Percentiles rank a stretch among this genome's conserved stretches.
phyloP scores from a whole-genome alignment of 92 coral and sea anemone species.

The Hydrozoanthus gracilis region DNA sequence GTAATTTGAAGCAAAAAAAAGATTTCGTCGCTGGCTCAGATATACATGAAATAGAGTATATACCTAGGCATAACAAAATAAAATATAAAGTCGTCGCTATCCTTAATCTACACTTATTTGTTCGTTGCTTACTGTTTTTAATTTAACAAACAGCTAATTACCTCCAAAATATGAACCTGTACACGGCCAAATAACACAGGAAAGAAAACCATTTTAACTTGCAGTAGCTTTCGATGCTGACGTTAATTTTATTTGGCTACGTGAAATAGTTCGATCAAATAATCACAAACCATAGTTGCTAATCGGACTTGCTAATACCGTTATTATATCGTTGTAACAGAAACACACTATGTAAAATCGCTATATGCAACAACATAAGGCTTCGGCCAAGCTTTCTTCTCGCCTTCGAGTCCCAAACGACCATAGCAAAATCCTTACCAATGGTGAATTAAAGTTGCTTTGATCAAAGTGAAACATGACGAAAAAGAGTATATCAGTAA shows the following conservation, averaged over 20 bases:
- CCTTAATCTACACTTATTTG: no score
- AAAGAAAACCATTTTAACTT: background rate
- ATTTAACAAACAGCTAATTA: no score
- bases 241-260: background rate
- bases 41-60: no score
- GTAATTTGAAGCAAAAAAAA: no score
- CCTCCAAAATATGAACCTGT: no score
- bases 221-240: background rate
- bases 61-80: no score
- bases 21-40: no score
- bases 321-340: conserved; percentile 18
- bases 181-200: no score
- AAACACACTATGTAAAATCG: conserved; percentile 16
- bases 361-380: background rate
- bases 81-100: no score
- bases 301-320: background rate
- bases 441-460: background rate
- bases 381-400: conserved; percentile 11
- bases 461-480: background rate
- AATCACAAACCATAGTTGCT: background rate
- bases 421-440: background rate
- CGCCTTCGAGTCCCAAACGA: background rate
- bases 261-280: background rate
- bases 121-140: no score
- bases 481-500: background rate